Base-by-base conservation (phyloP, 2,797 vertebrate species). In the Urophycis tenuis region DNA sequence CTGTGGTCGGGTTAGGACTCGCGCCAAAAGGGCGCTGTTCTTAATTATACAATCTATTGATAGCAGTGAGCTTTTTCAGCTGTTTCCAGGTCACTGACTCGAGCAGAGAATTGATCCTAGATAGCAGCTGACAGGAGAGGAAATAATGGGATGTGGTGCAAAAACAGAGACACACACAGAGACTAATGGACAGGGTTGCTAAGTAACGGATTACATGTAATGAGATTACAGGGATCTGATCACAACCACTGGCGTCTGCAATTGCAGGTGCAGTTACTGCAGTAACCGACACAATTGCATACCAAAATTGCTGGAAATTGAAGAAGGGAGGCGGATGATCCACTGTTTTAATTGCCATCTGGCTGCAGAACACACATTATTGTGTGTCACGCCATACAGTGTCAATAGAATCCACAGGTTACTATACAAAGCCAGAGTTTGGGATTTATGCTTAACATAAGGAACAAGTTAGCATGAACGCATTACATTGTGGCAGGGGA, bases 31-130 rank as follows among this genome's bases (percentile, higher is more conserved):
- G 75, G 79, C 79, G 75, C 79, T 81, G 81, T 76, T 86, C 75
- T 87, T 91, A 89, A 93, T 92, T 90, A 89, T 85, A 85, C 77
- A 22, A 75, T 85, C 81, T 89, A 90, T 92, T 86, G 90, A 91
- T 82, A 89, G 82, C 81, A 82, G 81, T 49, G 71, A 87, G 82
- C 81, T 81, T 90, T 90, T 89, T 81, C 81, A 83, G 82, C 77
- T 79, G 82, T 91, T 92, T 93, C 88, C 88, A 89, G 93, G 92
- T 92, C 92, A 92, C 64, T 87, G 87, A 80, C 76, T 71, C 76
- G 75, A 82, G 81, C 82, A 80, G 74, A 82, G 81, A 81, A 92
- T 89, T 85, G 91, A 92, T 92, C 88, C 90, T 85, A 88, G 88
- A 83, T 87, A 85, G 85, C 81, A 82, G 81, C 78, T 85, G 79